Evolutionary conservation across 2,888 invertebrate species (phyloP), one percentile per base, ranked within the genome.

Genomic region (Synanthedon andrenaeformis): DNA sequence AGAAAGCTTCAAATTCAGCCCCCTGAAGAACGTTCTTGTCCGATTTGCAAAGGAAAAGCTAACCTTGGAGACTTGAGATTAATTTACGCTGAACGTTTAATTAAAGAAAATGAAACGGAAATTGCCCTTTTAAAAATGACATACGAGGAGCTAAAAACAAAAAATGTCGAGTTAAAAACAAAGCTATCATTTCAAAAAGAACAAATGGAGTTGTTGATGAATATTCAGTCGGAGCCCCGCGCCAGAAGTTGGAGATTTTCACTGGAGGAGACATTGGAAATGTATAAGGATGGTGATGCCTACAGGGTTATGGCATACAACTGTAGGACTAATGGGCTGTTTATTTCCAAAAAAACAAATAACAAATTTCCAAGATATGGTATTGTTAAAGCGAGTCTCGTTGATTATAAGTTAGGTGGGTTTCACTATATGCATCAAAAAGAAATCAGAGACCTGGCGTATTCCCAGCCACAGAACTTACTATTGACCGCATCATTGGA

Each of bases 11-110:
- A 81, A 53, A 89, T 76, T 56, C 90, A 83, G 56, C 60, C 74
- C 1, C 74, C 82, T 0, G 89, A 85, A 23, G 89, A 89, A n/a
- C 89, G 91, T 53, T 88, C 90, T 1, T 98, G 98, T 72, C 98
- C 98, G 0, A 94, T 96, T 17, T 98, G 98, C 72, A 98, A 98
- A 72, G 88, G 90, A 42, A 92, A 90, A 69, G 93, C 95, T 0
- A 66, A 80, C 1, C 67, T 89, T 5, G 90, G 85, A 63, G 96
- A 96, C 65, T 88, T 96, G 53, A 84, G 97, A 42, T 89, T 89
- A 60, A 89, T 98, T 2, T 98, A 95, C 79, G 95, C 96, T 0
- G 92, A 92, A 59, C 91, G 91, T 54, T 66, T 96, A 3, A 90
- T 92, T 51, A 93, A 93, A 0, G 82, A 94, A 0, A 97, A 98